These are phyloP conservation scores for Hypercompe scribonia DNA, from an alignment of 2,888 invertebrate genomes.

Conservation along the genomic window DNA sequence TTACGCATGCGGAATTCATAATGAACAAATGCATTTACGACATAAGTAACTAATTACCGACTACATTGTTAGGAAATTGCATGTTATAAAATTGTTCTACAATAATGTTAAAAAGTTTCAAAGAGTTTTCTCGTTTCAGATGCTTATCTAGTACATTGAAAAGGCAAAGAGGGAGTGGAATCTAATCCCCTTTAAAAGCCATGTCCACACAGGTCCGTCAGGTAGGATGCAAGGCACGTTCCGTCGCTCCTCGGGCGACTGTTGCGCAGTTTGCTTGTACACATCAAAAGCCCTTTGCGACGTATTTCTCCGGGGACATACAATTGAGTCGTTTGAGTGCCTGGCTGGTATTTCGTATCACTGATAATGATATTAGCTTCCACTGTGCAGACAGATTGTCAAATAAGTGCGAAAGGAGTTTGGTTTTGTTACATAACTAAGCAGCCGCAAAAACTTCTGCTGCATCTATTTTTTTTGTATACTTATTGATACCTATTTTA, in stretches of 20 bases:
- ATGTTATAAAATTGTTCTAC: slow-evolving; percentile 11
- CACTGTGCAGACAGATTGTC: slow-evolving; percentile 29
- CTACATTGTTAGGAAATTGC: slow-evolving; percentile 16
- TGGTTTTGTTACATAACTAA: not conserved
- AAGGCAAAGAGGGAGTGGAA: slow-evolving; percentile 60
- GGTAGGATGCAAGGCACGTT: slow-evolving; percentile 58
- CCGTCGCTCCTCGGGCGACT: slow-evolving; percentile 31
- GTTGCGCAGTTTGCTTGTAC: slow-evolving; percentile 52
- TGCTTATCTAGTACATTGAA: slow-evolving; percentile 61
- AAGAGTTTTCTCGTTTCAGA: slow-evolving; percentile 52
- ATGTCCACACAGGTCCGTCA: slow-evolving; percentile 54
- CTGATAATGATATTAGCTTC: slow-evolving; percentile 26
- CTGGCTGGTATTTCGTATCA: slow-evolving; percentile 46
- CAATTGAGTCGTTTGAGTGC: slow-evolving; percentile 56
- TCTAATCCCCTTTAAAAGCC: slow-evolving; percentile 65
- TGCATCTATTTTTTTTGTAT: not conserved
- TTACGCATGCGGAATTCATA: slow-evolving; percentile 63
- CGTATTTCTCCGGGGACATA: slow-evolving; percentile 51
- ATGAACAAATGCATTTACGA: slow-evolving; percentile 55
- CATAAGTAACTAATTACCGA: slow-evolving; percentile 23
- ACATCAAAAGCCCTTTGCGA: slow-evolving; percentile 58
- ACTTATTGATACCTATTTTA: not conserved
- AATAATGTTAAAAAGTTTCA: slow-evolving; percentile 43
- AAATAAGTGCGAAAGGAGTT: not conserved
- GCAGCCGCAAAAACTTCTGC: not conserved